Percentiles rank a stretch among this genome's conserved stretches.
Evolutionary conservation across 2,888 invertebrate species (phyloP).

Genomic region (Dioctria rufipes): DNA sequence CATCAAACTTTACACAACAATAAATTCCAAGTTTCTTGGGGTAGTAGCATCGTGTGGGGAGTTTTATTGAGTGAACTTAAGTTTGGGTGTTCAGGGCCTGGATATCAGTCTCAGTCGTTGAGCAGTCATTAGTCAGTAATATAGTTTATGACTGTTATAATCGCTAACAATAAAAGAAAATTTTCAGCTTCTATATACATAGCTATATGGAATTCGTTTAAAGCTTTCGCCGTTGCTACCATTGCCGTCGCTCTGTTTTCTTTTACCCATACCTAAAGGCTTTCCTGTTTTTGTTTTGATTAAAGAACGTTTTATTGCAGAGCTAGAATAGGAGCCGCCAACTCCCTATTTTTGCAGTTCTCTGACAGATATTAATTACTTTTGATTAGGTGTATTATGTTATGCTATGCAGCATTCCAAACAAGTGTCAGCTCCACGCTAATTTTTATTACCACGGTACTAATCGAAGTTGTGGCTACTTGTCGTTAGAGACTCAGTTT

Average conservation of each 20-base stretch:
- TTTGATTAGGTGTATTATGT: neutral
- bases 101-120: slow-evolving; percentile 15
- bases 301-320: neutral
- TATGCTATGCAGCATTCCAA: neutral
- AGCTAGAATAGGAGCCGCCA: neutral
- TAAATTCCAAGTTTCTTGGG: neutral
- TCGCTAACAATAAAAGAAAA: slow-evolving; percentile 8
- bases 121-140: neutral
- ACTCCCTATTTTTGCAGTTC: neutral
- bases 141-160: neutral
- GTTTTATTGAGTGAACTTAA: slow-evolving; percentile 2
- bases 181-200: slow-evolving; percentile 22
- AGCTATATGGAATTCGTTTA: slow-evolving; percentile 1
- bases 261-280: neutral
- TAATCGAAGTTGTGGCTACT: neutral
- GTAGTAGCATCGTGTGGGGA: neutral
- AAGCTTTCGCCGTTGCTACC: neutral
- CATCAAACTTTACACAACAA: slow-evolving; percentile 15
- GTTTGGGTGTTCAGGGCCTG: neutral
- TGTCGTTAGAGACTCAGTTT: too few relatives aligned
- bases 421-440: neutral
- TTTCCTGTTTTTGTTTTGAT: neutral
- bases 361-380: slow-evolving; percentile 28
- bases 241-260: neutral
- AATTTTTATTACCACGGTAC: neutral